Evolutionary conservation across 1,140 invertebrate species (phyloP).

Genomic region (Tribolium castaneum): DNA sequence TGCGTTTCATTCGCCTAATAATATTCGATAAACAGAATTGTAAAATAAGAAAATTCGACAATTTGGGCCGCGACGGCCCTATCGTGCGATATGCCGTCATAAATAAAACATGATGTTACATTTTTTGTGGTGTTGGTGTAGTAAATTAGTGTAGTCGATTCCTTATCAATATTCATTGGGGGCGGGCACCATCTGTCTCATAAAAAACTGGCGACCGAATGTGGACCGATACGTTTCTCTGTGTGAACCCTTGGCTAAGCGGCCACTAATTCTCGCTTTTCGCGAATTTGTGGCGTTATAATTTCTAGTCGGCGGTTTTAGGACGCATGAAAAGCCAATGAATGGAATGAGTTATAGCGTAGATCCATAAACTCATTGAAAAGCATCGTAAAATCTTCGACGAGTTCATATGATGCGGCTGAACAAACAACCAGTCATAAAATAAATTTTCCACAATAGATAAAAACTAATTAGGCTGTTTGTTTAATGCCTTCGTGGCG

Average conservation of each 20-base stretch:
- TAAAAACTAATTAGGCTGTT: conserved; percentile 21
- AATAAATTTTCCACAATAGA: conserved; percentile 24
- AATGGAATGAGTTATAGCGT: conserved; percentile 15
- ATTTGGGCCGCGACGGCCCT: too few species aligned
- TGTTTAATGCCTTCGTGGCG: neutral
- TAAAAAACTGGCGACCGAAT: conserved; percentile 52
- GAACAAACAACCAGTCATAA: conserved; percentile 1
- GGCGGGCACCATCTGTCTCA: conserved; percentile 58
- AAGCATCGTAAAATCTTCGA: conserved; percentile 26
- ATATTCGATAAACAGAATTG: neutral
- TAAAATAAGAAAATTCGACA: too few species aligned
- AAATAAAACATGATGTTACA: conserved; percentile 47
- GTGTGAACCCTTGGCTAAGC: neutral
- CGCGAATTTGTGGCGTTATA: conserved; percentile 2
- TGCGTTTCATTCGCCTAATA: too few species aligned
- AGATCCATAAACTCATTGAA: conserved; percentile 30
- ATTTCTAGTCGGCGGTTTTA: conserved; percentile 23
- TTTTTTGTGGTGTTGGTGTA: conserved; percentile 52
- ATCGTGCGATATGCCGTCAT: conserved; percentile 49
- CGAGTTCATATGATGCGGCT: conserved; percentile 23
- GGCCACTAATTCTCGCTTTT: conserved; percentile 10
- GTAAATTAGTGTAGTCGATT: conserved; percentile 56
- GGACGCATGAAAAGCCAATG: conserved; percentile 3
- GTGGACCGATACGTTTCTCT: conserved; percentile 34
- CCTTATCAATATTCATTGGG: conserved; percentile 60